A percentile compares a stretch with the other conserved stretches of the same genome.
phyloP scores from a whole-genome alignment of 1,140 invertebrate species.

The Drosophila micromelanica region DNA sequence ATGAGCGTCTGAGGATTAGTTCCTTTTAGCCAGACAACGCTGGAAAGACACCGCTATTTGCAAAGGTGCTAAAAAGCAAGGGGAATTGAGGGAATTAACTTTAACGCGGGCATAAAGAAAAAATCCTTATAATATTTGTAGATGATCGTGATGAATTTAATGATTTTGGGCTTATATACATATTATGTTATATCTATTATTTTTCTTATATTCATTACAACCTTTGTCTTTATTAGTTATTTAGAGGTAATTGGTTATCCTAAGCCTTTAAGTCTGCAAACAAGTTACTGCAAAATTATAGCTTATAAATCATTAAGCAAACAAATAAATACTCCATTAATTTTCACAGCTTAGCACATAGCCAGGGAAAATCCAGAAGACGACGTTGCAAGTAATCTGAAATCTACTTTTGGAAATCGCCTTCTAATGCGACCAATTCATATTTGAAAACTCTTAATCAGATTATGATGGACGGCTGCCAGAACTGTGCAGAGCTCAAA shows the following conservation, averaged over 20 bases:
- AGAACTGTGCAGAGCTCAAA: constrained; percentile 33
- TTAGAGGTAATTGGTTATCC: neutral
- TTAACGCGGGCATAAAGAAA: constrained; percentile 7
- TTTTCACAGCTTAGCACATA: constrained; percentile 70
- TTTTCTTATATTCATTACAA: neutral
- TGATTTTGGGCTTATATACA: no score
- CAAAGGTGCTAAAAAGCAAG: constrained; percentile 45
- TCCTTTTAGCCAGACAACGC: constrained; percentile 22
- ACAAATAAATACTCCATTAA: constrained; percentile 81
- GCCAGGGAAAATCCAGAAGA: neutral
- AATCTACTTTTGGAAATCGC: constrained; percentile 29
- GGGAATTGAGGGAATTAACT: constrained; percentile 13
- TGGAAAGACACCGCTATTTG: constrained; percentile 33
- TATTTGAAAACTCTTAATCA: constrained; percentile 74
- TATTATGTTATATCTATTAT: neutral
- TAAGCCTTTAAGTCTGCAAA: constrained; percentile 20
- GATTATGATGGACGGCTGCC: constrained; percentile 56
- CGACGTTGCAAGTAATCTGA: constrained; percentile 20
- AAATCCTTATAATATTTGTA: neutral
- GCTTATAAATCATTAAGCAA: constrained; percentile 76
- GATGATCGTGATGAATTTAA: no score
- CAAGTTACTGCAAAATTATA: constrained; percentile 34
- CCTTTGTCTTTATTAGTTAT: neutral
- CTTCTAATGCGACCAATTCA: constrained; percentile 73
- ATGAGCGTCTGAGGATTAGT: constrained; percentile 81